A percentile compares a stretch with the other conserved stretches of the same genome.
Conservation (phyloP, 2,113 vertebrate species). For the Burhinus oedicnemus region DNA sequence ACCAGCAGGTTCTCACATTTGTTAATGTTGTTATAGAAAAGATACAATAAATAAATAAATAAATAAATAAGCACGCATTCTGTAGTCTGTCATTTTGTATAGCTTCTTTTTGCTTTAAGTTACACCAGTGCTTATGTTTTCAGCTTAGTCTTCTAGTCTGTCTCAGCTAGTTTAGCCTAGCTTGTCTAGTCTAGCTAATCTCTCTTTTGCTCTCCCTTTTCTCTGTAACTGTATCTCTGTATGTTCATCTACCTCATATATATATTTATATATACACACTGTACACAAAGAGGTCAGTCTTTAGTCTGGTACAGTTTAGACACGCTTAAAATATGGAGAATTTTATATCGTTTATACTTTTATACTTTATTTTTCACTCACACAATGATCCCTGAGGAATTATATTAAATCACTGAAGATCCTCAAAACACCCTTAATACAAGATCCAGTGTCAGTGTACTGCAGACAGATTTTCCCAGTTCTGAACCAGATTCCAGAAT, state of each 20-base stretch:
- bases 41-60: background rate
- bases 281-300: background rate
- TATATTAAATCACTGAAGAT: background rate
- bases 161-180: background rate
- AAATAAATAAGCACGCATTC: background rate
- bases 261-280: background rate
- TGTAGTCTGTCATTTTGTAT: background rate
- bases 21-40: background rate
- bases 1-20: background rate
- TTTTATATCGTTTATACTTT: background rate
- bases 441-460: background rate
- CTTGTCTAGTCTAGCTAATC: background rate
- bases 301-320: background rate
- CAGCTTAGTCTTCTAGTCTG: background rate
- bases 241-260: background rate
- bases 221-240: background rate
- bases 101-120: background rate
- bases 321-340: background rate
- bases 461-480: background rate
- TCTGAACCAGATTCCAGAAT: background rate
- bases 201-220: background rate
- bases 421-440: background rate
- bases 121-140: background rate
- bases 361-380: background rate
- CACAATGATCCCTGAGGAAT: background rate